Base-by-base conservation (phyloP, 2,797 vertebrate genomes). In the Agapornis canus region DNA sequence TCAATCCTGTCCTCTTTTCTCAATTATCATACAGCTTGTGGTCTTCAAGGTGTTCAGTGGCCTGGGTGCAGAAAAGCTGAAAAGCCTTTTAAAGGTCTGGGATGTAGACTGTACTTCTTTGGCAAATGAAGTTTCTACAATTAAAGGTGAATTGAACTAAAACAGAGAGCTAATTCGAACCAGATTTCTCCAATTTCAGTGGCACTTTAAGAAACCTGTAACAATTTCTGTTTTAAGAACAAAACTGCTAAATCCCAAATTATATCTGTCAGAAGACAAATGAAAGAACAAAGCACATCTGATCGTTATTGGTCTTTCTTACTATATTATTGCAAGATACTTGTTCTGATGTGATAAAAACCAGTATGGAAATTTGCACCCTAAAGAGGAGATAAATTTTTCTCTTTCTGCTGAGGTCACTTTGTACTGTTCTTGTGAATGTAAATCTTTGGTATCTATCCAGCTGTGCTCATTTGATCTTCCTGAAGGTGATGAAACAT, bases 311-410 rank as follows among this genome's bases (percentile, higher is more conserved):
- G 32, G 6, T 66, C 12, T 70, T 73, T 72, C 32, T 27, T 77
- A 26, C 52, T 42, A 3, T 10, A 5, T 18, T 64, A 19, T 18
- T 70, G 47, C 18, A 86, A 86, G 54, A 23, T 47, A 63, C 8
- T 63, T 86, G 27, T 71, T 86, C 39, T 71, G 48, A 9, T 21
- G 11, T 40, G 54, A 16, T 48, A 32, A 19, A 39, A 89, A 82
- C 48, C n/a, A 25, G 6, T 13, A 3, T 32, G 15, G 39, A 77
- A 79, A 52, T 0, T 1, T 4, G 6, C 42, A 40, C 63, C 11
- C 60, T 56, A 11, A 59, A 64, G 45, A 86, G 39, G 14, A 32
- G 29, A 42, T 27, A 0, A 21, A 48, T 61, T 80, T 79, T 64
- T 48, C 6, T 71, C 16, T 56, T 56, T 69, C 39, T 84, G 13